Conservation (phyloP, 2,888 invertebrate genomes). For the Chironomus tentans region DNA sequence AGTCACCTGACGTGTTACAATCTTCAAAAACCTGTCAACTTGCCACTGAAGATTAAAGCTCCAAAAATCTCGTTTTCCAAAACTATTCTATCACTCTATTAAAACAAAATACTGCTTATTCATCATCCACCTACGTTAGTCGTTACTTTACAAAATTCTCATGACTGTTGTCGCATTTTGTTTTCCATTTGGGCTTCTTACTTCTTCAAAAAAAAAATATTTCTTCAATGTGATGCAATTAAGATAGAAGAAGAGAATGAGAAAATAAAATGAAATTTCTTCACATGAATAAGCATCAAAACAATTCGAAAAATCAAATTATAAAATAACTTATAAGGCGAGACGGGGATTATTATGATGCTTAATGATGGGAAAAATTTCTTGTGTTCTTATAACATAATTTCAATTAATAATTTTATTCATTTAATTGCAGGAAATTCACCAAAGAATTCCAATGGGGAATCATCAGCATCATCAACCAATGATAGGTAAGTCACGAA, state of each 20-base stretch:
- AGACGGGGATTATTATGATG: constrained; percentile 5
- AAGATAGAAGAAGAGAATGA: neutral
- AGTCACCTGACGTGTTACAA: no score
- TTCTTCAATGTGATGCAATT: neutral
- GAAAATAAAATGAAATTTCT: neutral
- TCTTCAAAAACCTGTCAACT: no score
- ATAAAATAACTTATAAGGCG: constrained; percentile 1
- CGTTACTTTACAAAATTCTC: no score
- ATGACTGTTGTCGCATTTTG: no score
- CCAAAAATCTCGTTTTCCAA: no score
- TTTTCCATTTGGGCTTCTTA: neutral
- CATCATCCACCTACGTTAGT: no score
- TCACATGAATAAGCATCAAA: constrained; percentile 11
- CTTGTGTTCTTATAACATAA: neutral
- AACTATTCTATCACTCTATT: no score
- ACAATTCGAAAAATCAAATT: neutral
- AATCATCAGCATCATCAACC: constrained; percentile 13
- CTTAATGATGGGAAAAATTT: constrained; percentile 18
- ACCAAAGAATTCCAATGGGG: constrained; percentile 25
- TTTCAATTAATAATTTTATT: neutral
- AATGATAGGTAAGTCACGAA: constrained; percentile 15
- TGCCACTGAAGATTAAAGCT: no score
- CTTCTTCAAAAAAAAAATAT: neutral
- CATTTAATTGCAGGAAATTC: constrained; percentile 21
- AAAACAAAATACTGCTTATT: no score